Evolutionary conservation across 1,140 invertebrate species (phyloP), one percentile per base, ranked within the genome.

Genomic region (Tribolium castaneum): DNA sequence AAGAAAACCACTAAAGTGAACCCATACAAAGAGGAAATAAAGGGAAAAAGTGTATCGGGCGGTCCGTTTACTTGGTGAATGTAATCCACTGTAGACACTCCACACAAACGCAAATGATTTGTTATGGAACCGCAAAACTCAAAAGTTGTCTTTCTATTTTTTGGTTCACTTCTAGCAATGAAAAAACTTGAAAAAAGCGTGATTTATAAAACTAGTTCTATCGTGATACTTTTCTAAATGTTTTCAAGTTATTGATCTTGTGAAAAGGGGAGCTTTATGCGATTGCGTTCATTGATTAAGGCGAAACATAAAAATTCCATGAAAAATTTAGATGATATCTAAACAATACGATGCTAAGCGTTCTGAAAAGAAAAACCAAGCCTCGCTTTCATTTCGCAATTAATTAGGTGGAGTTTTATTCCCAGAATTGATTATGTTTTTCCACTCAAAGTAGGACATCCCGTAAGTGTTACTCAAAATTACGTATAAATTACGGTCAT

Each of bases 401-500:
- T 22, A 59, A 59, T 45, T 45, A 25, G 14, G 14, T n/a, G 16
- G 54, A 22, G 25, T 30, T 30, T 14, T 9, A 14, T 59, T 59
- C 54, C 9, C 5, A 10, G 54, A 59, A 59, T 59, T 10, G 19
- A 12, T 12, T 22, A 56, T 16, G 16, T 14, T 10, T 1, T 14
- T 22, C 19, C 54, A 19, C 19, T 59, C 19, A 12, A 59, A 59
- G 13, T 30, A n/a, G 14, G 30, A 9, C 10, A 22, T 12, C 54
- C 3, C 25, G 19, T 59, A 12, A 30, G n/a, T 22, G 30, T 35
- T 39, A 75, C 39, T 62, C 56, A 45, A 75, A 75, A 75, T 59
- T 75, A 75, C 13, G 45, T 75, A 62, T 75, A 75, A 62, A 74
- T 74, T 66, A 66, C 59, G 9, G 59, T n/a, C n/a, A 12, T 66